Evolutionary conservation across 2,113 vertebrate genomes (phyloP), one percentile per base, ranked within the genome.

Genomic region (Trachemys scripta): DNA sequence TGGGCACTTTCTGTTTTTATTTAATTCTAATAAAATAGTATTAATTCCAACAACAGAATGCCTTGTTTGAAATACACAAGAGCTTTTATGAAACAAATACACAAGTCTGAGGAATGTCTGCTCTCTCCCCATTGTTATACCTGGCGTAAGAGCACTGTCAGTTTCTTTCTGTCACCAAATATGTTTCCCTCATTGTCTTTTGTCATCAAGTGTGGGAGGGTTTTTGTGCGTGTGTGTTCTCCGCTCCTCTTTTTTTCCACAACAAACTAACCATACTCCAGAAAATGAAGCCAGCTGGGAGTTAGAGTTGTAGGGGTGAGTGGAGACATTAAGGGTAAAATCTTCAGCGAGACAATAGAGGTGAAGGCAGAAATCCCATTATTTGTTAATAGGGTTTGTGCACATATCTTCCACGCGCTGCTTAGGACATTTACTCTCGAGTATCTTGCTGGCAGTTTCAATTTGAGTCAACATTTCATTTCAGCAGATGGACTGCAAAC

Each of bases 1-100:
- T 80, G 91, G 91, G 89, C 95, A 95, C 90, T 86, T 96, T 96
- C 96, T 84, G 89, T 94, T 91, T 90, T 93, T 95, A 96, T 97
- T 98, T 94, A 97, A 93, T 97, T 97, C 97, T 93, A 97, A 97
- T 96, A 97, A 94, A 93, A 97, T 29, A 93, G 84, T 93, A 96
- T 96, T 93, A 42, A 95, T 93, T 95, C 90, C 82, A 92, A 96
- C 80, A 97, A 96, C 25, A 84, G 42, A 91, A 83, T 84, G 96
- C 89, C 87, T 97, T 89, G 93, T 96, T 90, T 94, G 97, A 98
- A 97, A 97, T 96, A 96, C 88, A 97, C 94, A 97, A 96, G 45
- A 69, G 8, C 92, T 95, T 84, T 92, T 94, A 80, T 95, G 88
- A 78, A 38, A 98, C 98, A 97, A 95, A 95, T 88, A 96, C 87